Evolutionary conservation across 2,888 invertebrate genomes (phyloP).

Genomic region (Trimorus sp.): DNA sequence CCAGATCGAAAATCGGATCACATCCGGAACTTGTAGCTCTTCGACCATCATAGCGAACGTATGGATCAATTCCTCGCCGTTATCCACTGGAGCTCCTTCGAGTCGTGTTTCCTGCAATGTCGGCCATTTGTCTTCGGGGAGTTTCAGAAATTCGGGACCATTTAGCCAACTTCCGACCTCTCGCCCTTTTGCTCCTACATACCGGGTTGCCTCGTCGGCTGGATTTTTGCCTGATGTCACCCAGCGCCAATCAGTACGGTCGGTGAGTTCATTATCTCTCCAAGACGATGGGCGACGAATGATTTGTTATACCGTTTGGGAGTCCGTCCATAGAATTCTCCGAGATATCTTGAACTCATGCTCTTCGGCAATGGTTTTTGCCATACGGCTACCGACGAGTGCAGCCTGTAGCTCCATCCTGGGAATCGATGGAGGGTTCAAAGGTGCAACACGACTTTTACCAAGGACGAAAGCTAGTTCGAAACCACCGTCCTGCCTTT

Average conservation of each 20-base stretch:
- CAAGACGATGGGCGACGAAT: conserved; percentile 66
- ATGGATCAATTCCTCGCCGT: neutral
- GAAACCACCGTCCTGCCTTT: too few species aligned
- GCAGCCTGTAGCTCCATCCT: too few species aligned
- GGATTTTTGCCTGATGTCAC: conserved; percentile 46
- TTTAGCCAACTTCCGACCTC: conserved; percentile 31
- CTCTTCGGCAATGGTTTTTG: too few species aligned
- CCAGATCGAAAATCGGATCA: neutral
- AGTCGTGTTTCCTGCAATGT: neutral
- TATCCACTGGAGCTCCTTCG: too few species aligned
- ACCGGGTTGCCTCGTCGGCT: conserved; percentile 30
- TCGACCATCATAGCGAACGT: neutral
- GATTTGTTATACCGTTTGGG: conserved; percentile 52
- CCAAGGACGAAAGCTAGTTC: too few species aligned
- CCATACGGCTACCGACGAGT: too few species aligned
- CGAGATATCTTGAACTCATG: too few species aligned
- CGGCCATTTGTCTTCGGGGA: too few species aligned
- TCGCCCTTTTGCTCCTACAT: neutral
- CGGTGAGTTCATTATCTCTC: conserved; percentile 67
- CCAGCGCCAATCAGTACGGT: conserved; percentile 62
- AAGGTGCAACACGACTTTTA: too few species aligned
- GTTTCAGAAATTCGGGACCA: conserved; percentile 44
- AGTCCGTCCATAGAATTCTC: too few species aligned
- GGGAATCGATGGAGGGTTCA: too few species aligned
- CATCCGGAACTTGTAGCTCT: neutral